These are phyloP conservation scores for Myotis findleyi DNA, from an alignment of 2,797 vertebrate genomes.

Conservation along the genomic window DNA sequence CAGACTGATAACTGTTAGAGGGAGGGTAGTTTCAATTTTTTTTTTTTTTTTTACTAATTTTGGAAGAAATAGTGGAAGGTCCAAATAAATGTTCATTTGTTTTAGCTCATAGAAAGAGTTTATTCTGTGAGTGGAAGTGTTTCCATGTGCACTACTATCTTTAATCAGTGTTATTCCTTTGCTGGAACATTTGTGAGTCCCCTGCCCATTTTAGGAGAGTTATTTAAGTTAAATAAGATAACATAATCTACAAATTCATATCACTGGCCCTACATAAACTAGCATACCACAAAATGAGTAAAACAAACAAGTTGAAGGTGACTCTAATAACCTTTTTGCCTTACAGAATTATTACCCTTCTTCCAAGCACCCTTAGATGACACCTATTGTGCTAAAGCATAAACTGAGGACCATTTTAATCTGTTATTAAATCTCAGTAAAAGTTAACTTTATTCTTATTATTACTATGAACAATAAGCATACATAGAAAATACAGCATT, in stretches of 20 bases:
- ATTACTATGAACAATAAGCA: not conserved
- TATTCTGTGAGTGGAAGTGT: not conserved
- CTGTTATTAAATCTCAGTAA: slow-evolving; percentile 1
- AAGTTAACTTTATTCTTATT: not conserved
- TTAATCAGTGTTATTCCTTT: not conserved
- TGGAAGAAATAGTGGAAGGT: slow-evolving; percentile 4
- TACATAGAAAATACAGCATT: not conserved
- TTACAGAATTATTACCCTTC: not conserved
- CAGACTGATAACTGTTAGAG: not conserved
- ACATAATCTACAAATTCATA: not conserved
- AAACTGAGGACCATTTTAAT: not conserved
- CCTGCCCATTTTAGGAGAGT: slow-evolving; percentile 25
- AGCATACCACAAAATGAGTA: not conserved
- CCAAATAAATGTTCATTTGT: slow-evolving; percentile 22
- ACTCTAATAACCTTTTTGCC: not conserved
- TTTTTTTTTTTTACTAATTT: not conserved
- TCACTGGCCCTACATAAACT: not conserved
- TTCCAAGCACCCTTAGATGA: not conserved
- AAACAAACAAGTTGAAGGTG: not conserved
- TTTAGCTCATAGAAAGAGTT: not conserved
- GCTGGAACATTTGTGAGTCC: not conserved
- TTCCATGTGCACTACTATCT: not conserved
- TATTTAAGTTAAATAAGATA: slow-evolving; percentile 38
- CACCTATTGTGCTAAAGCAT: not conserved
- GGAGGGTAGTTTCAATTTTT: too few relatives aligned